These are phyloP conservation scores for Eonycteris spelaea DNA, from an alignment of 2,113 vertebrate species.

Conservation along the genomic window DNA sequence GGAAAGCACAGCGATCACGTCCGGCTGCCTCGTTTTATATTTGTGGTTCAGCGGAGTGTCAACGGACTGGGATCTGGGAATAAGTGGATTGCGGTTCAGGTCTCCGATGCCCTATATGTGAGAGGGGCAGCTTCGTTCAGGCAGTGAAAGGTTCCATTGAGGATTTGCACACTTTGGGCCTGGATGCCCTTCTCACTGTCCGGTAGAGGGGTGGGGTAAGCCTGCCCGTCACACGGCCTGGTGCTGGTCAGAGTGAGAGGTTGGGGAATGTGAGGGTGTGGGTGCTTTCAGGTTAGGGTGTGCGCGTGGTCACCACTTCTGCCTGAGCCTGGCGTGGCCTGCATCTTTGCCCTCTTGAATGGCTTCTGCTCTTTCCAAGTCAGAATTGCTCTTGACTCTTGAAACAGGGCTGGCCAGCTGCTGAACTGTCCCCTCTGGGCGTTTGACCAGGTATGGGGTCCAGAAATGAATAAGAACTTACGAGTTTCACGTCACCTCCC, in stretches of 20 bases:
- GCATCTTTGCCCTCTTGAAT: neutral
- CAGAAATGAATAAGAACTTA: neutral
- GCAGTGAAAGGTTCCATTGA: neutral
- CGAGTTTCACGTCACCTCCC: neutral
- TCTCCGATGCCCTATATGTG: neutral
- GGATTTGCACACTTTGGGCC: neutral
- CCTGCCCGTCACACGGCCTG: neutral
- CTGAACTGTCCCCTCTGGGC: neutral
- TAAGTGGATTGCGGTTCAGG: neutral
- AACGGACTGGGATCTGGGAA: neutral
- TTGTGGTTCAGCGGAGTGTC: neutral
- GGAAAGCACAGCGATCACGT: accelerated
- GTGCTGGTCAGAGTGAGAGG: neutral
- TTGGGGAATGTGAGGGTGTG: neutral
- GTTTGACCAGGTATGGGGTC: neutral
- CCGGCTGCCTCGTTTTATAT: neutral
- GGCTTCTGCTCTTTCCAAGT: neutral
- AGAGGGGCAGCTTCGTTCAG: neutral
- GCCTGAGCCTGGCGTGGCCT: too few species aligned
- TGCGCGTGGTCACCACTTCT: neutral
- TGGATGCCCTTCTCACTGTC: neutral
- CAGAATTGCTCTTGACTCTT: neutral
- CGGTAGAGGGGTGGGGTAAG: too few species aligned
- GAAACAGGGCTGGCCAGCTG: neutral
- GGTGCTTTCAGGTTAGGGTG: neutral